A percentile compares a stretch with the other conserved stretches of the same genome.
phyloP scores from a whole-genome alignment of 2,888 invertebrate species.

The Drosophila differens region DNA sequence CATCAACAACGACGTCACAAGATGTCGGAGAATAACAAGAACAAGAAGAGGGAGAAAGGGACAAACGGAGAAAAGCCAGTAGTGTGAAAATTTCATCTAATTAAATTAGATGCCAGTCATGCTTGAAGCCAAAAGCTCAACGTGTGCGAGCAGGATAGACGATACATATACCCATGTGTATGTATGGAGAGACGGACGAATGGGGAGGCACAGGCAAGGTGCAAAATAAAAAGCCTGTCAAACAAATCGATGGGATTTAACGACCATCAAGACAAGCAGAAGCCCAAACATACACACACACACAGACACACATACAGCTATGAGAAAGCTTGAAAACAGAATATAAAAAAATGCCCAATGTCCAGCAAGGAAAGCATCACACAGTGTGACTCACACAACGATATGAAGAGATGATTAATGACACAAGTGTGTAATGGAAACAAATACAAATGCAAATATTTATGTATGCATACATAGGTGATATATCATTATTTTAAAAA shows the following conservation, averaged over 20 bases:
- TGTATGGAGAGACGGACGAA: conserved; percentile 1
- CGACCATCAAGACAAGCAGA: conserved; percentile 26
- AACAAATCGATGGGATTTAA: conserved; percentile 74
- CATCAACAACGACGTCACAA: conserved; percentile 24
- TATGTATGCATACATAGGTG: neutral
- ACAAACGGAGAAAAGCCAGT: conserved; percentile 43
- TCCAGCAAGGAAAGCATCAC: conserved; percentile 19
- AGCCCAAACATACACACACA: conserved; percentile 3
- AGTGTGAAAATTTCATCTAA: conserved; percentile 75
- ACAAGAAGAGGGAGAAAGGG: conserved; percentile 8
- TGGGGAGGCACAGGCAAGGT: conserved; percentile 31
- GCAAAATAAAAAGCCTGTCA: conserved; percentile 63
- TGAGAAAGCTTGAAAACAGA: conserved; percentile 12
- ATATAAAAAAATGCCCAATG: conserved; percentile 12
- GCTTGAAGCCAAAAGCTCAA: conserved; percentile 48
- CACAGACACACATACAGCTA: conserved; percentile 13
- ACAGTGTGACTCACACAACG: conserved; percentile 36
- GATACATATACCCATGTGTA: too few species aligned
- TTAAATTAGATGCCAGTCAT: conserved; percentile 76
- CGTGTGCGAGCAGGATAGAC: conserved; percentile 6
- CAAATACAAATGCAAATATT: neutral
- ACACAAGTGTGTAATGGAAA: neutral
- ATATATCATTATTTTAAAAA: neutral
- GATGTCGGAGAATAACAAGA: conserved; percentile 2
- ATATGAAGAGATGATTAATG: conserved; percentile 13